Conservation (phyloP, 2,113 vertebrate genomes). For the Ageneiosus marmoratus region DNA sequence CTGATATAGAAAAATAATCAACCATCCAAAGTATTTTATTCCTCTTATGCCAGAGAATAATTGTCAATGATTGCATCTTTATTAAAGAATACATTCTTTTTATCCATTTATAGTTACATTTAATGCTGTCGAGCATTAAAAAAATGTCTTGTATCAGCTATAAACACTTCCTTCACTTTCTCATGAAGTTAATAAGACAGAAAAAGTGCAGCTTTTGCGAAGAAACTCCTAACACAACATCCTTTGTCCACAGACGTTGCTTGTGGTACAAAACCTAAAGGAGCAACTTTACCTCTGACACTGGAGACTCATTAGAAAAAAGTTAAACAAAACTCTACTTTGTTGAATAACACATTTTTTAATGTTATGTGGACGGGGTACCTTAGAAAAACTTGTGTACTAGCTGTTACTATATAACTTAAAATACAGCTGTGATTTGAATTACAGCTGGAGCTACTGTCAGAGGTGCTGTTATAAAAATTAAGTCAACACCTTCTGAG, state of each 20-base stretch:
- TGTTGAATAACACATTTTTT: not conserved
- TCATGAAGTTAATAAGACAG: not conserved
- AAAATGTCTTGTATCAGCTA: not conserved
- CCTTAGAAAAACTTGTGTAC: not conserved
- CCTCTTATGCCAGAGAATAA: not conserved
- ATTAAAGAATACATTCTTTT: not conserved
- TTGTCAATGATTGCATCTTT: not conserved
- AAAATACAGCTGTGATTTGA: not conserved
- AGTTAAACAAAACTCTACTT: not conserved
- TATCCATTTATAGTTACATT: not conserved
- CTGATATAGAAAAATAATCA: not conserved
- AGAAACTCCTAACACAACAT: not conserved
- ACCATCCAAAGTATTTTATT: not conserved
- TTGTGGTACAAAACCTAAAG: not conserved
- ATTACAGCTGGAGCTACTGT: not conserved
- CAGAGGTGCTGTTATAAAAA: not conserved
- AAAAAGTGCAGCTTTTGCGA: not conserved
- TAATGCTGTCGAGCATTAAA: not conserved
- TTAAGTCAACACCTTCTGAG: not conserved
- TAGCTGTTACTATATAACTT: not conserved
- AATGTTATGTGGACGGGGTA: not conserved
- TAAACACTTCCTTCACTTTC: not conserved
- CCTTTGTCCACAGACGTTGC: not conserved
- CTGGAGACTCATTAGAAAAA: not conserved
- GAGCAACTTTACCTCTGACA: not conserved